These are phyloP conservation scores for Eubasilissa splendida DNA, from an alignment of 2,888 invertebrate genomes.

Conservation along the genomic window DNA sequence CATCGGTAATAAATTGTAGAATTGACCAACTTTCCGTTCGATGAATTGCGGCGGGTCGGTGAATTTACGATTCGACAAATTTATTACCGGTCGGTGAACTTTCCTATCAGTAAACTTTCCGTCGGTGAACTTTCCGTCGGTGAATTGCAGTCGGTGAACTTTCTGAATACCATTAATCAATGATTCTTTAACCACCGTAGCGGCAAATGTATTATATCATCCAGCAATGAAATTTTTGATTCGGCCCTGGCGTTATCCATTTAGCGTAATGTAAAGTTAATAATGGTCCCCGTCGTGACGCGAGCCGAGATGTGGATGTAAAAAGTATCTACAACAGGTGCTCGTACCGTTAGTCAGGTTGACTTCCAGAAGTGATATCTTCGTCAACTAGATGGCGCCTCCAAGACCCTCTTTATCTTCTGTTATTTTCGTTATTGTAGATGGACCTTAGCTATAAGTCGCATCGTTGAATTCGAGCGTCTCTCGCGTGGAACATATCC, in stretches of 20 bases:
- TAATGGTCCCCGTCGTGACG: not conserved
- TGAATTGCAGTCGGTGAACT: no score
- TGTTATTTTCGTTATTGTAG: conserved; percentile 15
- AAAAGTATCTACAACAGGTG: conserved; percentile 30
- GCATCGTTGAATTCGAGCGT: conserved; percentile 9
- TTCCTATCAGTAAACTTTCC: no score
- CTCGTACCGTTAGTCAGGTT: conserved; percentile 25
- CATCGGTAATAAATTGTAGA: no score
- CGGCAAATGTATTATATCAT: no score
- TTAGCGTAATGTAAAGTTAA: conserved; percentile 17
- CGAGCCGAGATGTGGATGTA: conserved; percentile 1
- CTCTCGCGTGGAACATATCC: not conserved
- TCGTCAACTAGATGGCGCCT: conserved; percentile 17
- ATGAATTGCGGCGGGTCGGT: no score
- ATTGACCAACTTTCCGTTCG: no score
- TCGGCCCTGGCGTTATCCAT: conserved; percentile 24
- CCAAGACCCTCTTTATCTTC: conserved; percentile 13
- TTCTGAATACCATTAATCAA: no score
- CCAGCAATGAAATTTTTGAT: not conserved
- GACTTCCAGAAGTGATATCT: conserved; percentile 1
- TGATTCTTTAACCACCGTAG: no score
- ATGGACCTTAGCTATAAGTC: conserved; percentile 31
- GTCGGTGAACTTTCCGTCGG: no score
- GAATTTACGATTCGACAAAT: no score
- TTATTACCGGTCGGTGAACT: no score